Base-by-base conservation (phyloP, 2,888 invertebrate species). In the Hemistola chrysoprasaria region DNA sequence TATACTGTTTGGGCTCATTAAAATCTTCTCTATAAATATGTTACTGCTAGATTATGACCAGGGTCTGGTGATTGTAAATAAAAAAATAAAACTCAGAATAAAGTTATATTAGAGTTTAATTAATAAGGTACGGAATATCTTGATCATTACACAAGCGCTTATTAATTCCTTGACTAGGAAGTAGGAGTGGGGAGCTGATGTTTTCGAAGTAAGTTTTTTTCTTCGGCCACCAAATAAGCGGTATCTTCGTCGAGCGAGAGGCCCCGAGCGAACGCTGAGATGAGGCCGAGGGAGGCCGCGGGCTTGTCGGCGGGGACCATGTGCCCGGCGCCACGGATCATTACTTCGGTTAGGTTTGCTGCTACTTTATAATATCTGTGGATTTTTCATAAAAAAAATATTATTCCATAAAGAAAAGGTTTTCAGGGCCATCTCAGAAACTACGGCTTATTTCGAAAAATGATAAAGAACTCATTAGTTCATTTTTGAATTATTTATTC, bases 291-390 rank as follows among this genome's bases (percentile, higher is more conserved):
- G 0, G 91, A 79, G 28, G 90, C 90, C 1, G 89, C 80, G 0
- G 93, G 92, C 62, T 92, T 89, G 69, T 93, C 92, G 0, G 90
- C 79, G 0, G 93, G 92, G 2, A 92, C 92, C 91, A 93, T 91
- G 65, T 93, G 93, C 0, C 93, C 93, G 0, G 93, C 91, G 28
- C 92, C 90, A 9, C 92, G 78, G 6, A 93, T 79, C 71, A 92
- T 79, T 6, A 92, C 89, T 57, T 92, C 92, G 0, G 89, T 90
- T 22, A 93, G 81, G 51, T 91, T 91, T 1, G 85, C 89, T 0
- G 87, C 90, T 24, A 73, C 78, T 63, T 90, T 91, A 40, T 87
- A 89, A 59, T 92, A 92, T 7, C 92, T 92, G 51, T 1, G 8
- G 47, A 46, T 48, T 27, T 16, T 3, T 16, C 4, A 16, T 16